Evolutionary conservation across 2,113 vertebrate genomes (phyloP), one percentile per base, ranked within the genome.

Genomic region (Anoura caudifer): DNA sequence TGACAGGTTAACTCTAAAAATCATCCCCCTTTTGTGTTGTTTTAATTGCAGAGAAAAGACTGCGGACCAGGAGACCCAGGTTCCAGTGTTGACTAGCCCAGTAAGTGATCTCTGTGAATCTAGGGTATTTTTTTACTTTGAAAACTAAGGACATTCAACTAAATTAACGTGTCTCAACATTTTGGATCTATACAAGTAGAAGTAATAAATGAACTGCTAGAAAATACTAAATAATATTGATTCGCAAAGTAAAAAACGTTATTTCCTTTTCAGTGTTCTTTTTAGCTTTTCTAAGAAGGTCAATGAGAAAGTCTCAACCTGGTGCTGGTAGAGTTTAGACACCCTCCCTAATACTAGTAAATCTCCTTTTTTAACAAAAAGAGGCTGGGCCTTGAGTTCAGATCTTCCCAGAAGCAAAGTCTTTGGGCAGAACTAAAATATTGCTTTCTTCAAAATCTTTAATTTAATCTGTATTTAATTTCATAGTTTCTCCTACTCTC

Each of bases 261-360:
- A 59, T 72, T 92, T 95, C 20, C 47, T 65, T 94, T 89, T 67
- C 59, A 54, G 31, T 83, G 19, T 16, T 79, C 65, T 80, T 85
- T 93, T 85, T 80, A 80, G 69, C 28, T 87, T 93, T 79, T 92
- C 38, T 84, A 41, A 72, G 8, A 87, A 87, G 28, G 24, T 94
- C 47, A 80, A 90, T 16, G 19, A 80, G 12, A 80, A 69, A 69
- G 63, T 67, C 70, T 96, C 65, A 54, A 15, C 31, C 69, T 87
- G 31, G 28, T 82, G 41, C 41, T 61, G 20, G 28, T 2, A 22
- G 7, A 47, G 43, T 16, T 69, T 77, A 91, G 20, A 82, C 31
- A 76, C 17, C 10, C 59, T 94, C 22, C 45, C 56, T 90, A 65
- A 70, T 11, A 31, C 36, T 56, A 87, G 61, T 65, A 90, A 93